Evolutionary conservation across 2,797 vertebrate species (phyloP), one percentile per base, ranked within the genome.

Genomic region (Schizothorax lantsangensis): DNA sequence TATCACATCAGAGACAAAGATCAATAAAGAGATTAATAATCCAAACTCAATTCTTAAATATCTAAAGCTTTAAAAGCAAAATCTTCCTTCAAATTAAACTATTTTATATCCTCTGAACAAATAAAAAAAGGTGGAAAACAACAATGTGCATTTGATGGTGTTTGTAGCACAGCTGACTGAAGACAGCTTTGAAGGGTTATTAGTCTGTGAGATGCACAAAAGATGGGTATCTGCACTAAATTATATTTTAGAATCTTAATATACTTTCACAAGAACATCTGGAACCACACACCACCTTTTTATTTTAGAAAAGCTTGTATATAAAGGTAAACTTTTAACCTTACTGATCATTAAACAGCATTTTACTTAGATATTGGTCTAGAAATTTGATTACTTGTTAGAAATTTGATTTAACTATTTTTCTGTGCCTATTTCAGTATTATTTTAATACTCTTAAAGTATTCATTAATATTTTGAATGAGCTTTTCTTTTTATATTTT

Each of bases 161-260:
- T 66, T 86, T 79, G 66, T 36, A 75, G 36, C 0, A 23, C 49
- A 77, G 45, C 69, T 49, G 10, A 68, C 43, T 62, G 47, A 88
- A 84, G 59, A 69, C 33, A 69, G 11, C 64, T 79, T 69, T 87
- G 78, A 87, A 49, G 45, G 66, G n/a, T 88, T 45, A 82, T 85
- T 73, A 59, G 30, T 47, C 62, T 52, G 8, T 64, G 54, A 82
- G 72, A 81, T 45, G 69, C 82, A 79, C 66, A 71, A n/a, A 79
- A 54, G 75, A 75, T 49, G 47, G 11, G 21, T n/a, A 59, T 59
- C 23, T 23, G 74, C 10, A 52, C 47, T 54, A 26, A 59, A 26
- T n/a, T 36, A 33, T 12, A 7, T 4, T 82, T 11, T 26, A 71
- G 36, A 71, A 82, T 30, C 14, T 52, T 71, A 5, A 36, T 54